These are phyloP conservation scores for Latrodectus hesperus DNA, from an alignment of 2,888 invertebrate genomes.

Conservation along the genomic window DNA sequence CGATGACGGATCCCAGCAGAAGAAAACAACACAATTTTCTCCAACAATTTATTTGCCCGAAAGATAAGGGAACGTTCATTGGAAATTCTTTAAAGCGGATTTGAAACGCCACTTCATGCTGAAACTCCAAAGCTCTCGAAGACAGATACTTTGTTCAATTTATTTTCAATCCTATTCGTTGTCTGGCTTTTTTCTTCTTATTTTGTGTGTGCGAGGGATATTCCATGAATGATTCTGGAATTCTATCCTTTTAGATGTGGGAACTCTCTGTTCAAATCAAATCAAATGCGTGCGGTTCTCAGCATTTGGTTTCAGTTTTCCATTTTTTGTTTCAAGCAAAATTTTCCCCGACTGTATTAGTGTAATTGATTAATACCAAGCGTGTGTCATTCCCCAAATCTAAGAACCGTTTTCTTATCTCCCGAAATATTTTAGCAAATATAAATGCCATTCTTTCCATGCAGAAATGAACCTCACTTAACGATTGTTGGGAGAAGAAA, in stretches of 20 bases:
- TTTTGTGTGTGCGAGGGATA: neutral
- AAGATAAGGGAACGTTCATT: constrained; percentile 52
- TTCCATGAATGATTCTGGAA: neutral
- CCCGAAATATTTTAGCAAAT: neutral
- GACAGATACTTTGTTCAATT: constrained; percentile 51
- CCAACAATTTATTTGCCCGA: constrained; percentile 45
- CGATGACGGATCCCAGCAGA: constrained; percentile 33
- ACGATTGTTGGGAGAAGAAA: neutral
- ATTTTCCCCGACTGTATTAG: neutral
- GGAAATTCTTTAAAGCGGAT: constrained; percentile 60
- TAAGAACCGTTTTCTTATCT: neutral
- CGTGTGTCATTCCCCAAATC: neutral
- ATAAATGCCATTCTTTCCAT: neutral
- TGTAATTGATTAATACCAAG: neutral
- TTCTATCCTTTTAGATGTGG: neutral
- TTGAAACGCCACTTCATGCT: constrained; percentile 37
- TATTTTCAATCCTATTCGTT: constrained; percentile 41
- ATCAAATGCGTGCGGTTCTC: neutral
- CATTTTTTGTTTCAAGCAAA: neutral
- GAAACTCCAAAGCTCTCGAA: constrained; percentile 41
- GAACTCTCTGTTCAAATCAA: neutral
- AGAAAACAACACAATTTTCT: constrained; percentile 45
- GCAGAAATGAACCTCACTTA: neutral
- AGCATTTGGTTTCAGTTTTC: neutral
- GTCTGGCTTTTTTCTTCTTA: constrained; percentile 12